These are phyloP conservation scores for Callipepla californica DNA, from an alignment of 2,113 vertebrate species.

Conservation along the genomic window DNA sequence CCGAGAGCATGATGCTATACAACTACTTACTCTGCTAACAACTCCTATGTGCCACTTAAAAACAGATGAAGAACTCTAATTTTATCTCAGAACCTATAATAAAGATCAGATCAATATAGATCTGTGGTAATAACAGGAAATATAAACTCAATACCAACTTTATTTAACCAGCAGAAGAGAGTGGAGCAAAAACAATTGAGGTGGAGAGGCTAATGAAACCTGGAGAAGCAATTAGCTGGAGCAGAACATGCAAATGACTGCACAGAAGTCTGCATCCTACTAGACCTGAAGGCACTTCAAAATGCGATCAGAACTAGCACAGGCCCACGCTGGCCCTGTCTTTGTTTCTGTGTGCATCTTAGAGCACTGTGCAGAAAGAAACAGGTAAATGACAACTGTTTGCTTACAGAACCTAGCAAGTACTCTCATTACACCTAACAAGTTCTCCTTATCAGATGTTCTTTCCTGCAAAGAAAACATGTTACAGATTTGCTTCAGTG, in stretches of 20 bases:
- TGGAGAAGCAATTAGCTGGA: not conserved
- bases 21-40: not conserved
- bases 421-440: not conserved
- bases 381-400: not conserved
- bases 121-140: not conserved
- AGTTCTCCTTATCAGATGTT: conserved; percentile 20
- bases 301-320: not conserved
- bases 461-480: conserved; percentile 7
- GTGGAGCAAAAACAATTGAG: not conserved
- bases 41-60: not conserved
- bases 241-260: not conserved
- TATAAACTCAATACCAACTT: not conserved
- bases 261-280: not conserved
- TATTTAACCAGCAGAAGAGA: not conserved
- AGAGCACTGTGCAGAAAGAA: not conserved
- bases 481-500: not conserved
- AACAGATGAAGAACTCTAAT: not conserved
- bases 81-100: not conserved
- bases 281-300: not conserved
- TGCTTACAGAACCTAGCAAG: not conserved
- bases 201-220: not conserved
- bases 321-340: not conserved
- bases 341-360: not conserved
- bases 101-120: not conserved
- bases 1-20: not conserved